A percentile compares a stretch with the other conserved stretches of the same genome.
These are phyloP conservation scores for Salvelinus alpinus DNA, from an alignment of 2,113 vertebrate genomes.

Conservation along the genomic window DNA sequence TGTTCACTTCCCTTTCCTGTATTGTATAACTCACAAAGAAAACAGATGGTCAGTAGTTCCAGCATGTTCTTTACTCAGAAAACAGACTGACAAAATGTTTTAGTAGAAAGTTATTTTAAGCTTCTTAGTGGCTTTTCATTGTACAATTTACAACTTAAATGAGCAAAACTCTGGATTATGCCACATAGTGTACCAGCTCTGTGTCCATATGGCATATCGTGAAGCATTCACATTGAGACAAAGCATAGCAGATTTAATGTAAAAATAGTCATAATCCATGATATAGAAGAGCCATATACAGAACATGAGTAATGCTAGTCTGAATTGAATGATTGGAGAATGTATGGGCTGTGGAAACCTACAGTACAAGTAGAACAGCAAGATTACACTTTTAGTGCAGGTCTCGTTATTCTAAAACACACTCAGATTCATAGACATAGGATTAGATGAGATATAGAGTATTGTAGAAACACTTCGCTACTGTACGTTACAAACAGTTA, in stretches of 20 bases:
- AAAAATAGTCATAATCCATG: constrained; percentile 46
- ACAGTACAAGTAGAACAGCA: background rate
- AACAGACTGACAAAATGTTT: too few relatives aligned
- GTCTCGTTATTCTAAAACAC: background rate
- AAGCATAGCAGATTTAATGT: constrained; percentile 51
- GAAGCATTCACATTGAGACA: constrained; percentile 28
- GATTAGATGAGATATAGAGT: background rate
- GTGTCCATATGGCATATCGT: constrained; percentile 39
- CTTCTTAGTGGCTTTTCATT: constrained; percentile 49
- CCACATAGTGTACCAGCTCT: constrained; percentile 34
- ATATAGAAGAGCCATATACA: constrained; percentile 30
- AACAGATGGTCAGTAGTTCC: background rate
- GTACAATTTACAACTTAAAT: constrained; percentile 34
- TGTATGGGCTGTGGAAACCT: constrained; percentile 1
- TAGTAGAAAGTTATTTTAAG: too few relatives aligned
- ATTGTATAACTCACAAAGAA: too few relatives aligned
- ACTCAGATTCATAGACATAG: background rate
- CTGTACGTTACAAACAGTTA: too few relatives aligned
- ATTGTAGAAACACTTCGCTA: too few relatives aligned
- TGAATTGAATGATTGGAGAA: constrained; percentile 22
- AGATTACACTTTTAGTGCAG: too few relatives aligned
- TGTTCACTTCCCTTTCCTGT: constrained; percentile 7
- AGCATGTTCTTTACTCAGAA: constrained; percentile 17
- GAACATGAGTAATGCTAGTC: constrained; percentile 15
- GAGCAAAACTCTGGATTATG: constrained; percentile 52